Evolutionary conservation across 2,113 vertebrate genomes (phyloP).

Genomic region (Semnornis frantzii): DNA sequence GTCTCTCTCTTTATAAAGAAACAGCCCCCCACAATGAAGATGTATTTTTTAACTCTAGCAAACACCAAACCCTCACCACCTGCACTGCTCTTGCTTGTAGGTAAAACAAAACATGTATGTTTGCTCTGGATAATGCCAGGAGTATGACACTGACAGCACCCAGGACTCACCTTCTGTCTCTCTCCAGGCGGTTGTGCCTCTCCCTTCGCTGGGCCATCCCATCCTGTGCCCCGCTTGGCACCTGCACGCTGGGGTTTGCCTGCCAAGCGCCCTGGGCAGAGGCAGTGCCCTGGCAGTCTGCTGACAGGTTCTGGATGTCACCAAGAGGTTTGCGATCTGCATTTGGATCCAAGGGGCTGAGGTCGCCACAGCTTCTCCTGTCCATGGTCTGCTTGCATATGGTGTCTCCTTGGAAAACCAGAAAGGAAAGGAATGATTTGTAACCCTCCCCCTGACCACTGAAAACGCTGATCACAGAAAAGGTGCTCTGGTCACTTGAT

Average conservation of each 20-base stretch:
- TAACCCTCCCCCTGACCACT: not conserved
- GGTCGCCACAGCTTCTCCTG: conserved; percentile 60
- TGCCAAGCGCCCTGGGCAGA: conserved; percentile 62
- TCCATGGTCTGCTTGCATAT: conserved; percentile 67
- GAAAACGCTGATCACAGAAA: not conserved
- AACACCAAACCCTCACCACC: not conserved
- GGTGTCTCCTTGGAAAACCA: conserved; percentile 76
- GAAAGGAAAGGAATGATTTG: conserved; percentile 17
- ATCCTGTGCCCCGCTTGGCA: conserved; percentile 28
- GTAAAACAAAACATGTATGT: fast-evolving
- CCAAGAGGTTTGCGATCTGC: conserved; percentile 65
- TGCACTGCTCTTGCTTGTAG: not conserved
- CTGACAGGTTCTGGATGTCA: conserved; percentile 70
- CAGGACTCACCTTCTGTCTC: conserved; percentile 86
- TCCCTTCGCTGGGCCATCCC: conserved; percentile 81
- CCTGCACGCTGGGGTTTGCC: conserved; percentile 25
- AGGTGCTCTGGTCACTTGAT: not conserved
- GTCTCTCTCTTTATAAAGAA: not conserved
- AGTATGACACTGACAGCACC: not conserved
- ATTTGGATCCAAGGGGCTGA: conserved; percentile 38
- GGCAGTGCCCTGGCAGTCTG: conserved; percentile 32
- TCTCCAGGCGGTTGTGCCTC: conserved; percentile 91
- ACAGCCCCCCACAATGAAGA: not conserved
- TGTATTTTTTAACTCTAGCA: fast-evolving
- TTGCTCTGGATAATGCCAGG: not conserved